A percentile compares a stretch with the other conserved stretches of the same genome.
phyloP scores from a whole-genome alignment of 2,113 vertebrate genomes.

The Myotis lucifugus region DNA sequence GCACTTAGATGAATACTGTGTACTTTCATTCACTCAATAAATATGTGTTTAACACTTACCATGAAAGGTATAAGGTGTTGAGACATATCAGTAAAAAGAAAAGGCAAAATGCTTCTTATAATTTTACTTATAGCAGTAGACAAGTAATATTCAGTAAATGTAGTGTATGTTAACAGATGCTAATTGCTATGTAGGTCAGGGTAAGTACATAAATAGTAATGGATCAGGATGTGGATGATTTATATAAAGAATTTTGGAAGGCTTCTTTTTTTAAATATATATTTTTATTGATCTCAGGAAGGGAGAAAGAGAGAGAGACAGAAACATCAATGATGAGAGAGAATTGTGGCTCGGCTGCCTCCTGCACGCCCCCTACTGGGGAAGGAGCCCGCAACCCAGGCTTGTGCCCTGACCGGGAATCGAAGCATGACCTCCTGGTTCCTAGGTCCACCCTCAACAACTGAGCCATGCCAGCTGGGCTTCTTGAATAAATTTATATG shows the following conservation, averaged over 20 bases:
- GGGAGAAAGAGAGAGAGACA: no score
- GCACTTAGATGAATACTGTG: background rate
- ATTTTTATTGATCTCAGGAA: no score
- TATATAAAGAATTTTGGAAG: background rate
- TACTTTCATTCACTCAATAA: background rate
- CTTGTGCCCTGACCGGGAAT: no score
- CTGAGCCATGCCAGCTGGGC: no score
- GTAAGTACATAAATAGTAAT: background rate
- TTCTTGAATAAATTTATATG: background rate
- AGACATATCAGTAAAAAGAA: background rate
- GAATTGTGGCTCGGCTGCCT: no score
- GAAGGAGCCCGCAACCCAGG: no score
- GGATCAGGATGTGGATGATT: background rate
- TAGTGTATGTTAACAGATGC: background rate
- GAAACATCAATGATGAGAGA: no score
- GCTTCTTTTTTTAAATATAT: no score
- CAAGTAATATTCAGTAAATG: background rate
- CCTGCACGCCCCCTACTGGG: no score
- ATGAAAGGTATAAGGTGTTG: background rate
- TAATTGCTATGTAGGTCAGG: background rate
- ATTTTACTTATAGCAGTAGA: background rate
- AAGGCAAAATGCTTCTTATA: background rate
- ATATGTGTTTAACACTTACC: background rate
- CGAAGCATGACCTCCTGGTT: no score
- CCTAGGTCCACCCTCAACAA: no score